Conservation (phyloP, 2,888 invertebrate genomes). For the Caenorhabditis sp. region DNA sequence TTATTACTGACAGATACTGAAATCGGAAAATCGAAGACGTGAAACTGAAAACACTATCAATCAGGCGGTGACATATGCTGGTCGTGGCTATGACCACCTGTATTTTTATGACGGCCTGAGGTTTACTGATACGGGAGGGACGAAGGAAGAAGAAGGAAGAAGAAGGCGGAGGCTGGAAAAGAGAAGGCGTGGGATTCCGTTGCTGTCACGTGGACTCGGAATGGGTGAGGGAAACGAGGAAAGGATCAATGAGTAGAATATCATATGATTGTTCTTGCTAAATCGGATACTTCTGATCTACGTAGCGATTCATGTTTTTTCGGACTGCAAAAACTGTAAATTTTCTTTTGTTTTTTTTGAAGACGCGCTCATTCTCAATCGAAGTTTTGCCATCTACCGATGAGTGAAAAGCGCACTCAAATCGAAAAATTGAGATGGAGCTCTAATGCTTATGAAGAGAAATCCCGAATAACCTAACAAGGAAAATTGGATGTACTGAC, state of each 20-base stretch:
- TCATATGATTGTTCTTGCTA: conserved; percentile 20
- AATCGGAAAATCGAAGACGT: conserved; percentile 4
- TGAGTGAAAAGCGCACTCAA: too few relatives aligned
- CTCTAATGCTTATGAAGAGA: too few relatives aligned
- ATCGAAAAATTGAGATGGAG: too few relatives aligned
- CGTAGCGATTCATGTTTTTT: background rate
- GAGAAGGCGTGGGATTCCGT: conserved; percentile 42
- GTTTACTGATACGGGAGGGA: conserved; percentile 39
- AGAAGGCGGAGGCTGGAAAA: conserved; percentile 48
- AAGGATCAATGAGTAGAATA: conserved; percentile 52
- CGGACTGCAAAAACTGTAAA: background rate
- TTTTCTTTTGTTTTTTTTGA: too few relatives aligned
- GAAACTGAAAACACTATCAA: conserved; percentile 57
- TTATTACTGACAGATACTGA: background rate
- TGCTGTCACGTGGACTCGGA: conserved; percentile 45
- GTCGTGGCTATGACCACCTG: conserved; percentile 15
- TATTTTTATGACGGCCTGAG: conserved; percentile 30
- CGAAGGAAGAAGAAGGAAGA: conserved; percentile 9
- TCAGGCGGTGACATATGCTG: conserved; percentile 48
- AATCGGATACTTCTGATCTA: background rate
- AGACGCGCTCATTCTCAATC: too few relatives aligned
- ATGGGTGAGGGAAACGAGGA: conserved; percentile 44
- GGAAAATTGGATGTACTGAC: background rate
- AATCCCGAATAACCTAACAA: too few relatives aligned
- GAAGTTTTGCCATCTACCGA: too few relatives aligned